Conservation (phyloP, 2,797 vertebrate species). For the Gallinago solitaria region DNA sequence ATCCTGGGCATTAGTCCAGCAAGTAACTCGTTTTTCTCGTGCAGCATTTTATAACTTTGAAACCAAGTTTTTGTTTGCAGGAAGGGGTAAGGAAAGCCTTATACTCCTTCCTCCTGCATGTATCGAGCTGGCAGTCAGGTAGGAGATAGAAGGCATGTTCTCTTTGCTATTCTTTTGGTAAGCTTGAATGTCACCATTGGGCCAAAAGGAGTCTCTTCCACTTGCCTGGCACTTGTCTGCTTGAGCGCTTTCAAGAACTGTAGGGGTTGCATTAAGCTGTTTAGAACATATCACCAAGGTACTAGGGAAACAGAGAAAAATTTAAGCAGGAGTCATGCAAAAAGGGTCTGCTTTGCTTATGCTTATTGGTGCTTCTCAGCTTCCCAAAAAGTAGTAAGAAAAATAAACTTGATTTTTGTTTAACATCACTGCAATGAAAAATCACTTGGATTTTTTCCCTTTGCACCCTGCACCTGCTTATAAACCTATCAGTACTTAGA, state of each 20-base stretch:
- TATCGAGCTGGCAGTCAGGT: background rate
- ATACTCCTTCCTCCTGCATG: background rate
- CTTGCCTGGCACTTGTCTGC: background rate
- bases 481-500: slow-evolving; percentile 11
- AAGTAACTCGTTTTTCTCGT: background rate
- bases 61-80: background rate
- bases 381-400: background rate
- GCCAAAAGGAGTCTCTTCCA: background rate
- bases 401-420: background rate
- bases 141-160: background rate
- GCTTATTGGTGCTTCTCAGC: background rate
- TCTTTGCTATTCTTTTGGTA: background rate
- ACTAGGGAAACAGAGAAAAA: background rate
- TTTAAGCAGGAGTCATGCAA: background rate
- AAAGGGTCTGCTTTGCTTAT: background rate
- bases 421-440: background rate
- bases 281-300: background rate
- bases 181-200: background rate
- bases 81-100: background rate
- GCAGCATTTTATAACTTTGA: background rate
- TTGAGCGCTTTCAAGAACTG: background rate
- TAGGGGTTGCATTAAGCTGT: background rate
- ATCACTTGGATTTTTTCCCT: background rate
- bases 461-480: background rate
- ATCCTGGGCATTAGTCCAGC: background rate